phyloP scores from a whole-genome alignment of 1,140 invertebrate genomes.

The Stegodyphus dumicola region DNA sequence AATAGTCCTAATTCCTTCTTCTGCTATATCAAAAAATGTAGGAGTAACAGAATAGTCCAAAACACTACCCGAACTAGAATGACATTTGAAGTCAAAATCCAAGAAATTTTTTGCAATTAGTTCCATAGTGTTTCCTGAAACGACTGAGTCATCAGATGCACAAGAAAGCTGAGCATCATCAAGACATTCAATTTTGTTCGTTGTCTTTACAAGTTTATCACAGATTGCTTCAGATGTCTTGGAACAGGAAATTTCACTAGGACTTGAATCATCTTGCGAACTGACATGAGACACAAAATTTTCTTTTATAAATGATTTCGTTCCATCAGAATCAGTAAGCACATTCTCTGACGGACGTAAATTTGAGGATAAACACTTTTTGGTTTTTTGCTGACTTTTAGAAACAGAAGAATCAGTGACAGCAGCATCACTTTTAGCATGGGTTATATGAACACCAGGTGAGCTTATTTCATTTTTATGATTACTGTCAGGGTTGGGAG shows the following conservation, averaged over 20 bases:
- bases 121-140: not conserved
- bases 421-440: not conserved
- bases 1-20: conserved; percentile 37
- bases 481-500: not conserved
- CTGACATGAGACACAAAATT: not conserved
- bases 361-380: not conserved
- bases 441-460: not conserved
- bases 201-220: not conserved
- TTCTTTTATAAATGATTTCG: no score
- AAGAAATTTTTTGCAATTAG: not conserved
- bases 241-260: not conserved
- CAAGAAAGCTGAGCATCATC: not conserved
- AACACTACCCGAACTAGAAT: not conserved
- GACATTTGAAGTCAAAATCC: not conserved
- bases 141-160: not conserved
- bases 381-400: not conserved
- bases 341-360: not conserved
- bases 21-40: conserved; percentile 31
- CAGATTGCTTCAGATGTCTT: not conserved
- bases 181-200: not conserved
- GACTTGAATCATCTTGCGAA: not conserved
- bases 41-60: conserved; percentile 2
- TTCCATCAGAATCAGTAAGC: not conserved
- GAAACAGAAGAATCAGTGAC: not conserved
- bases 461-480: not conserved